phyloP scores from a whole-genome alignment of 2,888 invertebrate species.

The Agrochola lychnidis region DNA sequence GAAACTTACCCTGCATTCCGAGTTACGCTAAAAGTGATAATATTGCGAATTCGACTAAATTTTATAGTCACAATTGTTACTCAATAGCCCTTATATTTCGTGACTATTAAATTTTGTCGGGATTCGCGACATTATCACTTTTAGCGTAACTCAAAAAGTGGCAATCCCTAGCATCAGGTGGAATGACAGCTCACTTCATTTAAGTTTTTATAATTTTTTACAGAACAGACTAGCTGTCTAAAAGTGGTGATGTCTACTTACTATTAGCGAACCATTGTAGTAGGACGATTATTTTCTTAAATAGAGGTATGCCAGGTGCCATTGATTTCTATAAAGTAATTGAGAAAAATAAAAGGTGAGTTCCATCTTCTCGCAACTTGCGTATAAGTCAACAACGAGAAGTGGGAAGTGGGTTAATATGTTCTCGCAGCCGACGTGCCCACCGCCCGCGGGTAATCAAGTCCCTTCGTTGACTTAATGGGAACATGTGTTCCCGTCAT shows the following conservation, averaged over 20 bases:
- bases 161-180: neutral
- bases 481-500: slow-evolving; percentile 60
- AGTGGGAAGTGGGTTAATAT: slow-evolving; percentile 52
- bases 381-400: slow-evolving; percentile 36
- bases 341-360: slow-evolving; percentile 19
- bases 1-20: neutral
- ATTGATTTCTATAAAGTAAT: neutral
- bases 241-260: neutral
- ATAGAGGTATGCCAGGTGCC: too few species aligned
- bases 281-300: neutral
- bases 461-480: slow-evolving; percentile 57
- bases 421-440: slow-evolving; percentile 22
- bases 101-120: too few species aligned
- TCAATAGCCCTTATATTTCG: too few species aligned
- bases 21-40: too few species aligned
- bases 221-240: neutral
- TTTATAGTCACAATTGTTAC: too few species aligned
- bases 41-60: too few species aligned
- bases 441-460: slow-evolving; percentile 53
- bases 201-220: neutral
- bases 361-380: slow-evolving; percentile 15
- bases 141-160: too few species aligned
- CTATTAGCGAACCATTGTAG: too few species aligned
- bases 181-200: neutral
- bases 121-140: too few species aligned